Conservation (phyloP, 1,140 invertebrate genomes). For the Thalassaphorura encarpata region DNA sequence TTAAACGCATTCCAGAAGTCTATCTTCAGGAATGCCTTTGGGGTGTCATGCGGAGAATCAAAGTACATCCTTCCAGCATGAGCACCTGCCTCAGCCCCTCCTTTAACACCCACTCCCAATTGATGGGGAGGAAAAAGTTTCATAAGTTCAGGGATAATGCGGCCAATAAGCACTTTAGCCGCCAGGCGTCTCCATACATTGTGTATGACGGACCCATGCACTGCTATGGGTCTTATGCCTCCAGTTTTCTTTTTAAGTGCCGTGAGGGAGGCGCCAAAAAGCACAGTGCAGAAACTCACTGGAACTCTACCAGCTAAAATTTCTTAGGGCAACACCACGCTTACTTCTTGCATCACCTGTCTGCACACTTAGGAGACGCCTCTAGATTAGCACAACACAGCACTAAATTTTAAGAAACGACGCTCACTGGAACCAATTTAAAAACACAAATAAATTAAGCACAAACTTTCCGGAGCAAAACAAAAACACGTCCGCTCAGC, state of each 20-base stretch:
- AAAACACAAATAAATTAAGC: too few relatives aligned
- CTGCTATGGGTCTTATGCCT: not conserved
- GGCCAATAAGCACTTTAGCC: not conserved
- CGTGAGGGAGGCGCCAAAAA: not conserved
- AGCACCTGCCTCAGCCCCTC: not conserved
- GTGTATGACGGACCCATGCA: too few relatives aligned
- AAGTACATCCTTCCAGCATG: too few relatives aligned
- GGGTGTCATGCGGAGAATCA: not conserved
- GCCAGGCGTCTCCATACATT: not conserved
- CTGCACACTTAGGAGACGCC: too few relatives aligned
- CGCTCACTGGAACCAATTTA: too few relatives aligned
- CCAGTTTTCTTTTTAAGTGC: not conserved
- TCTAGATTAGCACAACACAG: too few relatives aligned
- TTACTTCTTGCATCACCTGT: too few relatives aligned
- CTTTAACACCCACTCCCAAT: not conserved
- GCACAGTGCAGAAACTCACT: not conserved
- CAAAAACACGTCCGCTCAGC: too few relatives aligned
- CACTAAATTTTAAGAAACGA: too few relatives aligned
- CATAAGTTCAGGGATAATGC: not conserved
- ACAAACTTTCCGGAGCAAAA: too few relatives aligned
- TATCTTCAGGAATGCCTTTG: not conserved
- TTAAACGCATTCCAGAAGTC: not conserved
- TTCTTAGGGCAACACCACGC: too few relatives aligned
- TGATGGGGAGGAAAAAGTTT: not conserved
- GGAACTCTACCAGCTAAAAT: not conserved